phyloP scores from a whole-genome alignment of 2,797 vertebrate genomes.

The Acipenser oxyrinchus region DNA sequence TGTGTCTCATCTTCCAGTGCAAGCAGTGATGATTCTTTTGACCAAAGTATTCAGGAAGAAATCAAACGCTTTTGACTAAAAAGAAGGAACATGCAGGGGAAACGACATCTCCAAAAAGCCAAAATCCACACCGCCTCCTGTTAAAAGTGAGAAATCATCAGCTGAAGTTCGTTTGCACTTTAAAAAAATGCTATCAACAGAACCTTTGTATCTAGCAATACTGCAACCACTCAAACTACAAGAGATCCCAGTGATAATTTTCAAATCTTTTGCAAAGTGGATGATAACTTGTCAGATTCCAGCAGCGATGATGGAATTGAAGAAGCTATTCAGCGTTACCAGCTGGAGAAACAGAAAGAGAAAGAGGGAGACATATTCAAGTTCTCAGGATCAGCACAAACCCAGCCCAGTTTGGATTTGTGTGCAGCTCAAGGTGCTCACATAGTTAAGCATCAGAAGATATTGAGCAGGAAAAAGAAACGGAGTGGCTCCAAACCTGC shows the following conservation, averaged over 20 bases:
- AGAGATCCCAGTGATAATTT: slow-evolving; percentile 25
- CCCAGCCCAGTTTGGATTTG: slow-evolving; percentile 30
- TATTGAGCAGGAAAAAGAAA: slow-evolving; percentile 53
- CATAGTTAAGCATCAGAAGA: slow-evolving; percentile 43
- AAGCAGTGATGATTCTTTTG: slow-evolving; percentile 65
- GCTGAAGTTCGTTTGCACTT: slow-evolving; percentile 29
- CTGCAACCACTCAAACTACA: slow-evolving; percentile 22
- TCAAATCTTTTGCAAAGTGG: slow-evolving; percentile 5
- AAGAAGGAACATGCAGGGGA: slow-evolving; percentile 46
- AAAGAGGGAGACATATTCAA: slow-evolving; percentile 21
- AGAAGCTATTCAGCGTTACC: slow-evolving; percentile 86
- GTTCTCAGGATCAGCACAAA: slow-evolving; percentile 22
- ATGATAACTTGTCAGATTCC: slow-evolving; percentile 56
- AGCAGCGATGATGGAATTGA: slow-evolving; percentile 95
- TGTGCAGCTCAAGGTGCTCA: slow-evolving; percentile 18
- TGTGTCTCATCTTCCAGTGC: slow-evolving; percentile 51
- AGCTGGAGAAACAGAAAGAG: slow-evolving; percentile 70
- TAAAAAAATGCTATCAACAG: slow-evolving; percentile 33
- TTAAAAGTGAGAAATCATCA: slow-evolving; percentile 46
- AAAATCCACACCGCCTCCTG: background rate
- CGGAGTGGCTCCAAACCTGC: slow-evolving; percentile 35
- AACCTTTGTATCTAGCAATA: slow-evolving; percentile 25
- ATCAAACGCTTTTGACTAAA: slow-evolving; percentile 60
- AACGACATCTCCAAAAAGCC: slow-evolving; percentile 37
- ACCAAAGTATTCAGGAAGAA: slow-evolving; percentile 60